A percentile compares a stretch with the other conserved stretches of the same genome.
Conservation (phyloP, 1,140 invertebrate species). For the Grapholita molesta region DNA sequence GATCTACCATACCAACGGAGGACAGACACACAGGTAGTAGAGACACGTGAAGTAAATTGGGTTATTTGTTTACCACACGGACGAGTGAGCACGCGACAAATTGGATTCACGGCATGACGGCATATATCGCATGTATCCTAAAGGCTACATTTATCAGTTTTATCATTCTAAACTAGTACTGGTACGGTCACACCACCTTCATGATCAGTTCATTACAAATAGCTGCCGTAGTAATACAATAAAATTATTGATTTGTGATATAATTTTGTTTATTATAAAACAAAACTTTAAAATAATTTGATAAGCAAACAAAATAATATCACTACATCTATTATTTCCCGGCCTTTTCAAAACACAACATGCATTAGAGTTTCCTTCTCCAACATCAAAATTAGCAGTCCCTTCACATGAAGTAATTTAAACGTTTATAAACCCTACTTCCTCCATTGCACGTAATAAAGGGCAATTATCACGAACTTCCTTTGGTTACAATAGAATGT, state of each 20-base stretch:
- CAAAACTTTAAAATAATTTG: too few relatives aligned
- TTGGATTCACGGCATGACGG: neutral
- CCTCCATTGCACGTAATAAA: slow-evolving; percentile 37
- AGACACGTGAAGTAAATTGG: neutral
- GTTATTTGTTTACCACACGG: neutral
- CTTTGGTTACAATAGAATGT: slow-evolving; percentile 52
- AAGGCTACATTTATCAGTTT: neutral
- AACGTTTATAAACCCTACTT: slow-evolving; percentile 39
- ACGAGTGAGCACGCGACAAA: neutral
- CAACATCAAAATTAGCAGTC: slow-evolving; percentile 18
- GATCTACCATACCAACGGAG: neutral
- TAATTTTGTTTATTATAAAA: too few relatives aligned
- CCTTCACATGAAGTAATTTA: slow-evolving; percentile 38
- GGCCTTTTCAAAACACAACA: neutral
- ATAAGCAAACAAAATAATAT: too few relatives aligned
- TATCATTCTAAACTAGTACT: neutral
- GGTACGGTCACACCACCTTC: too few relatives aligned
- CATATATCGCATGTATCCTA: neutral
- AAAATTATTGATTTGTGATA: too few relatives aligned
- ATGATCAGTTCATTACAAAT: too few relatives aligned
- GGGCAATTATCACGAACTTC: slow-evolving; percentile 52
- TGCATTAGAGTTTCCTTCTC: neutral
- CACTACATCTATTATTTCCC: neutral
- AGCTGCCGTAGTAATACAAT: too few relatives aligned
- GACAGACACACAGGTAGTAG: neutral